phyloP scores from a whole-genome alignment of 2,888 invertebrate genomes.

The Ganaspis brasiliensis region DNA sequence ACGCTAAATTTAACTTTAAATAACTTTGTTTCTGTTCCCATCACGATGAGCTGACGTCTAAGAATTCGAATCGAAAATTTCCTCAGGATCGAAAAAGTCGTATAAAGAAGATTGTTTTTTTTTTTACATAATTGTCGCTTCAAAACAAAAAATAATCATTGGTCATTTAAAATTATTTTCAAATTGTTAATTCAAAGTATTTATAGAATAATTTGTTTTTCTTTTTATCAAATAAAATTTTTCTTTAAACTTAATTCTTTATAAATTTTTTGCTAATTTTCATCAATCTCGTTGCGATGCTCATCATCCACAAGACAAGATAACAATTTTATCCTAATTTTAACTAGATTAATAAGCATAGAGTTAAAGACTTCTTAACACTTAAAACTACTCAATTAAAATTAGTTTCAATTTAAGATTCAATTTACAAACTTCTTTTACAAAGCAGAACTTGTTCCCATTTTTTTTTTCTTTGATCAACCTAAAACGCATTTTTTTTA shows the following conservation, averaged over 20 bases:
- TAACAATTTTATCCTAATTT: neutral
- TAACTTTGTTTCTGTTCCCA: slow-evolving; percentile 32
- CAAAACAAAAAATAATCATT: slow-evolving; percentile 9
- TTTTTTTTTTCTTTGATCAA: slow-evolving; percentile 18
- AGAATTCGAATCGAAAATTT: slow-evolving; percentile 20
- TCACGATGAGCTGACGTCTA: slow-evolving; percentile 19
- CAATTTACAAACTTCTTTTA: neutral
- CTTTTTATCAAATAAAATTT: too few relatives aligned
- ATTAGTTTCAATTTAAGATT: neutral
- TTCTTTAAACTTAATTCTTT: too few relatives aligned
- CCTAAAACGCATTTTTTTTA: slow-evolving; percentile 2
- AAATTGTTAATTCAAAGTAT: too few relatives aligned
- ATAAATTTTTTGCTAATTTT: too few relatives aligned
- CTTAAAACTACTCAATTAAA: slow-evolving; percentile 8
- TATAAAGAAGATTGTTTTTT: slow-evolving; percentile 1
- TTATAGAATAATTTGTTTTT: too few relatives aligned
- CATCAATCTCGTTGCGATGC: slow-evolving; percentile 27
- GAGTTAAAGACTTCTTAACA: slow-evolving; percentile 1
- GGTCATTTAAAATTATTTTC: too few relatives aligned
- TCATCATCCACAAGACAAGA: slow-evolving; percentile 36
- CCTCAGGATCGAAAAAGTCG: neutral
- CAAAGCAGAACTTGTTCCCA: slow-evolving; percentile 29
- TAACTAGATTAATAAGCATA: slow-evolving; percentile 26
- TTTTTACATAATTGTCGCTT: slow-evolving; percentile 6
- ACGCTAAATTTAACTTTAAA: slow-evolving; percentile 8